Base-by-base conservation (phyloP, 2,888 invertebrate species). In the Cosmia trapezina region DNA sequence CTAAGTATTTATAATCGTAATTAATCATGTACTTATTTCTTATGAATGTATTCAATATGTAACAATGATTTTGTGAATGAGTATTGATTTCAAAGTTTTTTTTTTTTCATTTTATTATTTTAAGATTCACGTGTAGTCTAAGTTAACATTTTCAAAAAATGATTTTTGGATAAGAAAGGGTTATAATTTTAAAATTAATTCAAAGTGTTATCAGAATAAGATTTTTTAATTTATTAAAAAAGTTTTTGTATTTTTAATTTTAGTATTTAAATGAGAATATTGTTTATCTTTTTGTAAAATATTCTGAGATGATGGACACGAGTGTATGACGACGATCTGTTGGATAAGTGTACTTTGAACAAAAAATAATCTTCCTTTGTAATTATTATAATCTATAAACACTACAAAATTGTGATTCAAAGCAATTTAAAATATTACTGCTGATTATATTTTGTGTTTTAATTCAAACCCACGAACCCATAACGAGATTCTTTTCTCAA, bases 351-450 rank as follows among this genome's bases (percentile, higher is more conserved):
- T 94, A 94, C 92, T 94, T 95, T 93, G 91, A 93, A 92, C 90
- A 91, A 91, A 92, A 91, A 92, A 91, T 89, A 94, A 93, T 94
- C 96, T 96, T 96, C 95, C 95, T 96, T 95, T 95, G 94, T 96
- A 95, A 95, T 95, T 94, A 96, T 94, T 94, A 94, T 95, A 95
- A 94, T 94, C 94, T 95, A 94, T 95, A 93, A 95, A 96, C 96
- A 96, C 96, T 94, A 96, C 93, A 92, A 93, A 95, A 96, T 96
- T 96, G 96, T 96, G 96, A 96, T 96, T 96, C 93, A 92, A 95
- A 95, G 95, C 96, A 96, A 96, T 96, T 96, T 94, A 95, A 95
- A 96, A 96, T 96, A 96, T 95, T 96, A 96, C 95, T 94, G 96
- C 96, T 96, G 96, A 96, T 94, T 95, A 95, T 91, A 92, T 80